Conservation (phyloP, 2,113 vertebrate genomes). For the Actenoides lindsayi region DNA sequence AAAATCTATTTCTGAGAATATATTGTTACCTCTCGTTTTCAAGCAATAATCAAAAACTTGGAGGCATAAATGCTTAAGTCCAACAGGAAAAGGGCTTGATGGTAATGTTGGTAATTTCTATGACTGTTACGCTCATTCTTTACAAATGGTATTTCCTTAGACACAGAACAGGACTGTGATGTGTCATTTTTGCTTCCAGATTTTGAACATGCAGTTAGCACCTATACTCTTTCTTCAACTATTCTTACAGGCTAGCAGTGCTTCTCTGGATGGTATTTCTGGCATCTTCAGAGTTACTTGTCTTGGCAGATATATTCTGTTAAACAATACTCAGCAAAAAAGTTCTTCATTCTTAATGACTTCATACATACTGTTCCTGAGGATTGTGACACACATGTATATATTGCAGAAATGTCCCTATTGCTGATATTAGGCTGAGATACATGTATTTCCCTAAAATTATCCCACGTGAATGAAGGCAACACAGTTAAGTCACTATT, state of each 20-base stretch:
- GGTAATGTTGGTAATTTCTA: background rate
- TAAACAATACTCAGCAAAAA: background rate
- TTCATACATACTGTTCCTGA: too few species aligned
- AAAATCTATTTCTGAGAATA: background rate
- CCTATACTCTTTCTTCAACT: background rate
- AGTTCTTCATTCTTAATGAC: rapidly evolving
- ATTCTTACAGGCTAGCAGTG: background rate
- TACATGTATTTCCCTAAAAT: background rate
- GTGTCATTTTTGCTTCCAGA: too few species aligned
- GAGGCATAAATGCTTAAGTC: background rate
- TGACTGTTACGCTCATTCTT: background rate
- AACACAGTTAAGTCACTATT: background rate
- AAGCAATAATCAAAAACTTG: background rate
- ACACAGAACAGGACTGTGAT: background rate
- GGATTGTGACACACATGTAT: background rate
- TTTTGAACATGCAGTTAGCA: background rate
- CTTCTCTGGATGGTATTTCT: background rate
- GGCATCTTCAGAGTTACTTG: background rate
- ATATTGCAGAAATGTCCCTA: background rate
- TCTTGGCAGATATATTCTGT: background rate
- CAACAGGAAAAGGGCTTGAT: background rate
- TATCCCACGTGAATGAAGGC: background rate
- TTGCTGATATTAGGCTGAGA: background rate
- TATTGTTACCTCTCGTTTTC: background rate
- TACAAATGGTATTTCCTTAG: background rate